Evolutionary conservation across 1,140 invertebrate genomes (phyloP), one percentile per base, ranked within the genome.

Genomic region (Diabrotica virgifera): DNA sequence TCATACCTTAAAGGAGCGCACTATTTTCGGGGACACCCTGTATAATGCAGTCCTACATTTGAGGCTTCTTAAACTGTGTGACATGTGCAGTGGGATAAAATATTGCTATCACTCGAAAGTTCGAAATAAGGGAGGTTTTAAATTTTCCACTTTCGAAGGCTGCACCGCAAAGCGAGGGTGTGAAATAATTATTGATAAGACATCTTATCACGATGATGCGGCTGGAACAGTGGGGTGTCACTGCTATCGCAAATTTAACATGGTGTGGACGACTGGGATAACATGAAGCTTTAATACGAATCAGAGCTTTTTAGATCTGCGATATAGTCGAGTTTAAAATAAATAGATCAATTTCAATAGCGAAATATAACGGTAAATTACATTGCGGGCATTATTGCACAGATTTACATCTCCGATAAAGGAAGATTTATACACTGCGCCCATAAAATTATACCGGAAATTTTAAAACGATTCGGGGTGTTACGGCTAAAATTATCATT

Each of bases 271-370:
- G 40, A 46, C 40, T 46, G n/a, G 3, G 40, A 46, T 46, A 5
- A 46, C 40, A 46, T 46, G 40, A 46, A 46, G 40, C n/a, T 46
- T 46, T 46, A 46, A 46, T 46, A n/a, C 8, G 40, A 46, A 46
- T 10, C n/a, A 46, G n/a, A n/a, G 40, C 40, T 46, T 46, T 46
- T 46, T 46, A 46, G 40, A 46, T 46, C 4, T 46, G 4, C 8
- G 40, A 46, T 46, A 46, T 10, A 6, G 24, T 24, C 24, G 24
- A 10, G 5, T 46, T 46, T 46, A n/a, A 46, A 46, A 46, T 46
- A n/a, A 46, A 46, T n/a, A 46, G 40, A 46, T 46, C 40, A 46
- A n/a, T 46, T 46, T 46, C 40, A 46, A 46, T 46, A 46, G 40
- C n/a, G 24, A 24, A 24, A 24, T 24, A 24, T 24, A 24, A 24